These are phyloP conservation scores for Amphimedon queenslandica DNA, from an alignment of 37 sponge, comb jelly and placozoan genomes.

Conservation along the genomic window DNA sequence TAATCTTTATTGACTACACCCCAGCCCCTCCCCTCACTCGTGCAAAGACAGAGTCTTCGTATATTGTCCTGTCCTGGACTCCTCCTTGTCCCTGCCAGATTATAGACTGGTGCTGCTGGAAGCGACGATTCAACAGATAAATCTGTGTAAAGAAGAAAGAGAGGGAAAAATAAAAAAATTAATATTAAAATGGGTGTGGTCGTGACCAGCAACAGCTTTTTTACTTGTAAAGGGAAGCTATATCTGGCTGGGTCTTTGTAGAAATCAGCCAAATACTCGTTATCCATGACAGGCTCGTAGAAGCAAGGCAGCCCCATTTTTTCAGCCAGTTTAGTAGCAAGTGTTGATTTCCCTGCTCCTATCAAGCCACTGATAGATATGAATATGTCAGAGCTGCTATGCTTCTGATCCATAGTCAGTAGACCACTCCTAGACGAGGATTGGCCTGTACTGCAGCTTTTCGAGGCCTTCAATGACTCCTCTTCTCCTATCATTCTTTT, in stretches of 20 bases:
- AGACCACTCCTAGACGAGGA: conserved; percentile 60
- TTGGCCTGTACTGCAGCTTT: no score
- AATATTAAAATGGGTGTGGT: not conserved
- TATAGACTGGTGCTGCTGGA: conserved; percentile 98
- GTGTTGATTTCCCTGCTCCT: conserved; percentile 89
- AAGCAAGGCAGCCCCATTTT: conserved; percentile 87
- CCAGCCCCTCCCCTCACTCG: conserved; percentile 27
- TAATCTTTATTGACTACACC: not conserved
- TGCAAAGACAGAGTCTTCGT: conserved; percentile 97
- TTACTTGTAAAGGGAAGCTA: conserved; percentile 93
- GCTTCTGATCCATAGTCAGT: conserved; percentile 83
- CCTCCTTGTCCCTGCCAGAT: conserved; percentile 96
- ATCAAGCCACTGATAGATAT: conserved; percentile 94
- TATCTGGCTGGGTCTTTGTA: conserved; percentile 89
- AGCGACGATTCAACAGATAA: conserved; percentile 82
- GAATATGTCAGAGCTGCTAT: conserved; percentile 88
- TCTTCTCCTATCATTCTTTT: no score
- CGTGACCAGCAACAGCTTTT: not conserved
- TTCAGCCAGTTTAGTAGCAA: conserved; percentile 89
- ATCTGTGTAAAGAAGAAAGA: conserved; percentile 58
- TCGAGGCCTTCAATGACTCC: no score
- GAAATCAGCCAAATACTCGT: conserved; percentile 86
- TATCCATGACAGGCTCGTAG: conserved; percentile 94
- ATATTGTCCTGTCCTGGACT: conserved; percentile 95
- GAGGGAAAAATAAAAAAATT: not conserved